Percentiles rank a stretch among this genome's conserved stretches.
Evolutionary conservation across 2,113 vertebrate genomes (phyloP).

Genomic region (Casuarius casuarius): DNA sequence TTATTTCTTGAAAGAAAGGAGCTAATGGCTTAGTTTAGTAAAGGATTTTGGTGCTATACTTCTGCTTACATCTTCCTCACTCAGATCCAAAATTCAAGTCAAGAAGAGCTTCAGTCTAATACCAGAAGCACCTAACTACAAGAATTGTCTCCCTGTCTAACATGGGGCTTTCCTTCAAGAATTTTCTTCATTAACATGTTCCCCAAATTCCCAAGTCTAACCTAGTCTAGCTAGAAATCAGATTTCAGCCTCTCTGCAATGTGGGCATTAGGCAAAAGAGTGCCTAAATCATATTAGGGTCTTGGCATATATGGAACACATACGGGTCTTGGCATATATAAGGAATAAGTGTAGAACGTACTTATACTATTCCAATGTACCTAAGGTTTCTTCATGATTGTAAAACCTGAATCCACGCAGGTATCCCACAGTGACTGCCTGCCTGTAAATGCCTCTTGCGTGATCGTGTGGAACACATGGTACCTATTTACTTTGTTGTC

Average conservation of each 20-base stretch:
- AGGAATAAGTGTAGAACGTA: background rate
- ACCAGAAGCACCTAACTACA: background rate
- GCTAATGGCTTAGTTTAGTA: background rate
- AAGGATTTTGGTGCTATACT: background rate
- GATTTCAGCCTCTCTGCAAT: background rate
- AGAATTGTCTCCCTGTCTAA: background rate
- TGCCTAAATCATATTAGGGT: background rate
- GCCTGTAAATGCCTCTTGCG: constrained; percentile 14
- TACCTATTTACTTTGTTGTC: constrained; percentile 57
- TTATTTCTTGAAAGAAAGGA: background rate
- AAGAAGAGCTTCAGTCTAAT: background rate
- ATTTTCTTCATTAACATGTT: background rate
- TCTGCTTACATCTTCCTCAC: background rate
- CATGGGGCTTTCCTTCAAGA: background rate
- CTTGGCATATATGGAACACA: background rate
- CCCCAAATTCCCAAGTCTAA: background rate
- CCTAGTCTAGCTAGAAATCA: background rate
- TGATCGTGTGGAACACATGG: constrained; percentile 23
- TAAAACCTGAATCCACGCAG: background rate
- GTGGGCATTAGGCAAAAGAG: background rate
- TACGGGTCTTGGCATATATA: background rate
- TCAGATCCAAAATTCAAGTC: background rate
- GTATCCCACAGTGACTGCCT: background rate
- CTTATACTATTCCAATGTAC: background rate
- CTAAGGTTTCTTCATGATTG: background rate